These are phyloP conservation scores for Meleagris gallopavo DNA, from an alignment of 2,113 vertebrate species.

Conservation along the genomic window DNA sequence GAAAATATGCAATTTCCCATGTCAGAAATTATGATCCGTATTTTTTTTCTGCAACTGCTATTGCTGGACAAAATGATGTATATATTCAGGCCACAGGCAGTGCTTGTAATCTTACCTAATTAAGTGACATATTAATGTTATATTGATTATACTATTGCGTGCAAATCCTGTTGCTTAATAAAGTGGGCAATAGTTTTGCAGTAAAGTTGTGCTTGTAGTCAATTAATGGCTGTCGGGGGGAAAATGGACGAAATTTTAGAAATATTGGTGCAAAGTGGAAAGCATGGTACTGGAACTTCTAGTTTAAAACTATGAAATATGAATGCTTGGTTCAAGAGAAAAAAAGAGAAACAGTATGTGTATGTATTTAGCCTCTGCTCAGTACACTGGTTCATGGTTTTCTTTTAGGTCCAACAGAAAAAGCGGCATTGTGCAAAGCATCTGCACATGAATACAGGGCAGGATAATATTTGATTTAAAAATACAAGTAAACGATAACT, in stretches of 20 bases:
- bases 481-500: constrained; percentile 79
- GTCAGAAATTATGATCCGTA: not conserved
- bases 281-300: not conserved
- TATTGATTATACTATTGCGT: constrained; percentile 82
- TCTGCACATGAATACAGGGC: constrained; percentile 62
- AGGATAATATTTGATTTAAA: constrained; percentile 74
- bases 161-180: constrained; percentile 80
- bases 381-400: constrained; percentile 45
- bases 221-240: constrained; percentile 72
- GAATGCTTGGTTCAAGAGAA: constrained; percentile 34
- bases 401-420: constrained; percentile 38
- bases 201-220: constrained; percentile 76
- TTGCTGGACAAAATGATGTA: constrained; percentile 47
- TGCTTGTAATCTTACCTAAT: constrained; percentile 77
- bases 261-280: not conserved
- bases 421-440: constrained; percentile 49
- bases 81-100: constrained; percentile 61
- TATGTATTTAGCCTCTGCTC: constrained; percentile 41
- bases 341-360: constrained; percentile 29
- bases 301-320: constrained; percentile 41
- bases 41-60: not conserved
- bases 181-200: constrained; percentile 76
- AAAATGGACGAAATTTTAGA: not conserved
- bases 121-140: constrained; percentile 78
- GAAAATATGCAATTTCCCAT: not conserved